These are phyloP conservation scores for Cydia splendana DNA, from an alignment of 1,140 invertebrate species.

Conservation along the genomic window DNA sequence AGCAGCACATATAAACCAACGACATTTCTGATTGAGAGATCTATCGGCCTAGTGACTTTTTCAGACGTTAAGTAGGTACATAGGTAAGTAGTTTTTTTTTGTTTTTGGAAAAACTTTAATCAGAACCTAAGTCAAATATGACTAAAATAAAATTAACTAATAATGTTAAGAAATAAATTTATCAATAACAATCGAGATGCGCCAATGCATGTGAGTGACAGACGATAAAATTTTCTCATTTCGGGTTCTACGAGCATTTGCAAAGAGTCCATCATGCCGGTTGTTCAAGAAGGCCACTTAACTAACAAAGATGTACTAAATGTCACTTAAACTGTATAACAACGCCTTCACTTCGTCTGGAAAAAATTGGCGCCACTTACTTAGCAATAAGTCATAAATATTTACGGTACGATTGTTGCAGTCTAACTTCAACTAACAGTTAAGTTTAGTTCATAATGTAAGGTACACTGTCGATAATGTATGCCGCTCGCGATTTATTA, in stretches of 20 bases:
- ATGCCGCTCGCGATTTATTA: conserved; percentile 22
- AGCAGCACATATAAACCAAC: too few relatives aligned
- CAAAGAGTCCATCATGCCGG: neutral
- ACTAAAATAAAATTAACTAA: neutral
- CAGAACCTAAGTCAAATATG: neutral
- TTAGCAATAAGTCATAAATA: neutral
- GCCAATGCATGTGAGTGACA: conserved; percentile 19
- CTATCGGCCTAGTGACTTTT: too few relatives aligned
- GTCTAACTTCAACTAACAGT: conserved; percentile 15
- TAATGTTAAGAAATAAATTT: neutral
- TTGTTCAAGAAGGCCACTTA: neutral
- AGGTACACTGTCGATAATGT: conserved; percentile 12
- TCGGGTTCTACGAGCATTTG: neutral
- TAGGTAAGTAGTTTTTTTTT: too few relatives aligned
- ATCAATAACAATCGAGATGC: conserved; percentile 1
- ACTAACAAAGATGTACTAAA: conserved; percentile 7
- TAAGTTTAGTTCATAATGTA: conserved; percentile 4
- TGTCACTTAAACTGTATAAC: neutral
- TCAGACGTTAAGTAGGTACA: too few relatives aligned
- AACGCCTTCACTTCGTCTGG: neutral
- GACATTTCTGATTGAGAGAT: too few relatives aligned
- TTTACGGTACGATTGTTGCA: conserved; percentile 12
- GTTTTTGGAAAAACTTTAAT: too few relatives aligned
- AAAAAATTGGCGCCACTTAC: conserved; percentile 16
- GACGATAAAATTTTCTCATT: conserved; percentile 26